A percentile compares a stretch with the other conserved stretches of the same genome.
Evolutionary conservation across 2,797 vertebrate genomes (phyloP).

Genomic region (Rhinophrynus dorsalis): DNA sequence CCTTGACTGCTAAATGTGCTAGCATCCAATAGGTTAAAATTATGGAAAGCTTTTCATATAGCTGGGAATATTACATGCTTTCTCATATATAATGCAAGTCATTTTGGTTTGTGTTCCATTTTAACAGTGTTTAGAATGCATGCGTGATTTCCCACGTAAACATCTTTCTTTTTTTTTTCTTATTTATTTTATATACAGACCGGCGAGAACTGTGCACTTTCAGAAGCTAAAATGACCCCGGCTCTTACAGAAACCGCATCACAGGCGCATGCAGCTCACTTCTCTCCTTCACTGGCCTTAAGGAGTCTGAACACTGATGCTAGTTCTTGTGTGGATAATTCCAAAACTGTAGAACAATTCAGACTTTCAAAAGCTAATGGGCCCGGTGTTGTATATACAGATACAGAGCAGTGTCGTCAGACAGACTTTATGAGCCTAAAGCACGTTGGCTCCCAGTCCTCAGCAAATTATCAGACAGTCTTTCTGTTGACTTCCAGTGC

Average conservation of each 20-base stretch:
- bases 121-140: too few relatives aligned
- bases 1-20: too few relatives aligned
- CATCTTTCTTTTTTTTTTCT: too few relatives aligned
- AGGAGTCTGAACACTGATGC: slow-evolving; percentile 73
- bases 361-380: slow-evolving; percentile 64
- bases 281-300: slow-evolving; percentile 73
- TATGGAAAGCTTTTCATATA: too few relatives aligned
- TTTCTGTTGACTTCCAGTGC: slow-evolving; percentile 71
- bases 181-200: slow-evolving; percentile 61
- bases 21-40: too few relatives aligned
- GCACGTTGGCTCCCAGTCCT: slow-evolving; percentile 65
- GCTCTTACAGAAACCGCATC: slow-evolving; percentile 80
- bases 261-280: slow-evolving; percentile 77
- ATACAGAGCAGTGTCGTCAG: slow-evolving; percentile 67
- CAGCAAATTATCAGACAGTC: slow-evolving; percentile 66
- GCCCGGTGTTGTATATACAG: slow-evolving; percentile 64
- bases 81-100: too few relatives aligned
- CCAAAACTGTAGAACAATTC: slow-evolving; percentile 72
- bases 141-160: too few relatives aligned
- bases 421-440: slow-evolving; percentile 67
- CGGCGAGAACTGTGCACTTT: slow-evolving; percentile 62
- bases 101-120: too few relatives aligned
- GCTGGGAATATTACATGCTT: too few relatives aligned
- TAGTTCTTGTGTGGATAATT: slow-evolving; percentile 64
- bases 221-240: slow-evolving; percentile 80